phyloP scores from a whole-genome alignment of 2,797 vertebrate genomes.

The Nyctibius grandis region DNA sequence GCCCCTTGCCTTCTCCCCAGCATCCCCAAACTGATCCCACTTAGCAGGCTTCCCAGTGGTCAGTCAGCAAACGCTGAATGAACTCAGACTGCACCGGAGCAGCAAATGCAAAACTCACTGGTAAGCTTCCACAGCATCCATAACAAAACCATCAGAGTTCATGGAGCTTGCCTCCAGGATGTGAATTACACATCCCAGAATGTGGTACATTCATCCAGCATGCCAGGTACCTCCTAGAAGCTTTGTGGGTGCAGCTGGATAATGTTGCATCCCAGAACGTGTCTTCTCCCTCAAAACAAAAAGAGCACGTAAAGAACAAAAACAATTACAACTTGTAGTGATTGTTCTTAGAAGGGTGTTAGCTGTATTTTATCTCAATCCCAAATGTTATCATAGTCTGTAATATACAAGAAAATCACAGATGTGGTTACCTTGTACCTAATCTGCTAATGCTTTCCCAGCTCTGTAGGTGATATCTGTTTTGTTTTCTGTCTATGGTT shows the following conservation, averaged over 20 bases:
- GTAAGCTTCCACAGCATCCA: background rate
- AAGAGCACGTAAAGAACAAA: accelerated
- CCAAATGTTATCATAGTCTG: background rate
- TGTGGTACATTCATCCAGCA: background rate
- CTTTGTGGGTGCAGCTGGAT: background rate
- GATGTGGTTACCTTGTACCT: background rate
- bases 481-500: background rate
- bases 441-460: background rate
- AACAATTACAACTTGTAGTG: background rate
- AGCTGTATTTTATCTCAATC: background rate
- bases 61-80: background rate
- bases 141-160: background rate
- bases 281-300: background rate
- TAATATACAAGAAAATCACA: background rate
- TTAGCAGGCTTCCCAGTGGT: background rate
- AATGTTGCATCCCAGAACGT: background rate
- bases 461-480: background rate
- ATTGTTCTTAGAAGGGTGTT: background rate
- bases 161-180: background rate
- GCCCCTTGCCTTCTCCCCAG: background rate
- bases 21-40: background rate
- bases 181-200: background rate
- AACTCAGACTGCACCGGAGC: background rate
- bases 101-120: background rate
- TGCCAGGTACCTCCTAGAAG: background rate